Base-by-base conservation (phyloP, 2,113 vertebrate genomes). In the Boleophthalmus pectinirostris region DNA sequence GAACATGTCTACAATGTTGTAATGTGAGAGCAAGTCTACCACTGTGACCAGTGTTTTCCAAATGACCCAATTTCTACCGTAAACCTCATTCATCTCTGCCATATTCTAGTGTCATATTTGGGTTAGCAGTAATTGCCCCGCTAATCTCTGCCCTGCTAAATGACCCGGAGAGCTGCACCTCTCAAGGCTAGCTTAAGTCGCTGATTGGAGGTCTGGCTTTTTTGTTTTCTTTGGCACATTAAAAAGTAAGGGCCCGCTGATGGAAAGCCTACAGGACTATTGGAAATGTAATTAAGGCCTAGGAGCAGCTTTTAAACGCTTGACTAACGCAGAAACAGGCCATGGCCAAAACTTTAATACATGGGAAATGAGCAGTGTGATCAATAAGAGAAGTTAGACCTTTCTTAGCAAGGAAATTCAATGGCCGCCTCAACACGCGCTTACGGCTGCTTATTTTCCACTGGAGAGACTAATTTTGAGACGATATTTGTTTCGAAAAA, bases 231-330 rank as follows among this genome's bases (percentile, higher is more conserved):
- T 80, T 80, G 76, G 75, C 80, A 79, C 80, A 90, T 92, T 87
- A 89, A 91, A 91, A 86, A 83, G 84, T 70, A 74, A 75, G 56
- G 69, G 82, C 70, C 69, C 54, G 82, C 81, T 83, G 72, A 82
- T 79, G 83, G 86, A 88, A 80, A 88, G 77, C 77, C 82, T 80
- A 82, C 84, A 86, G 81, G 88, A 90, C 85, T 89, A 92, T 91
- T 85, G 91, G 85, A 92, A 93, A 92, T 90, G 88, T 92, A 93
- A 93, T 93, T 93, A 93, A 88, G 85, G 82, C 70, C 87, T 60
- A 79, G 88, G 83, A 87, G 90, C 70, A 78, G 90, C 88, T 91
- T 91, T 93, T 93, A 92, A 93, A 92, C 60, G 91, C 78, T 87
- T 83, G 85, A 90, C 86, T 90, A 84, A 90, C 72, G 85, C 85